Percentiles rank a stretch among this genome's conserved stretches.
phyloP scores from a whole-genome alignment of 2,797 vertebrate genomes.

The Nasua narica region DNA sequence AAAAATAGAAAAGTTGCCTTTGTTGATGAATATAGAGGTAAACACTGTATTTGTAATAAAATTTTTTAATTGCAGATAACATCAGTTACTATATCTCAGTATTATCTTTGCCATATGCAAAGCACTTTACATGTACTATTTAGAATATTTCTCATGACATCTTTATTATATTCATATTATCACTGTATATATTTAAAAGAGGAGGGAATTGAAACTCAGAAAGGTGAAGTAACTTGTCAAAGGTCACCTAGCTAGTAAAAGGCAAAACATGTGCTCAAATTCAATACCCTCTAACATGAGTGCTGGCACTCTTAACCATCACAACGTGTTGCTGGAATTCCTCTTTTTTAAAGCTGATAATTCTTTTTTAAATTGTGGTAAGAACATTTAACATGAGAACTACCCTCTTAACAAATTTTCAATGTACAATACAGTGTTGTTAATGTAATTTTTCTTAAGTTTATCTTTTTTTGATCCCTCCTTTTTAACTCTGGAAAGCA shows the following conservation, averaged over 20 bases:
- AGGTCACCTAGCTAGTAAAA: background rate
- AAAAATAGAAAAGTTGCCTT: background rate
- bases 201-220: background rate
- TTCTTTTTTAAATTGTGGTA: background rate
- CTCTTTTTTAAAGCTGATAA: background rate
- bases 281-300: background rate
- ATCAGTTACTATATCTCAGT: background rate
- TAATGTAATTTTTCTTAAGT: background rate
- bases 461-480: background rate
- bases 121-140: background rate
- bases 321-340: background rate
- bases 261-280: background rate
- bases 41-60: background rate
- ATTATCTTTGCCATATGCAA: background rate
- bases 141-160: background rate
- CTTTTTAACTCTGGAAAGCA: conserved; percentile 1
- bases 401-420: background rate
- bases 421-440: background rate
- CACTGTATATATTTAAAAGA: background rate
- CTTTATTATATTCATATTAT: background rate
- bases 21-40: background rate
- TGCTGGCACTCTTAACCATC: background rate
- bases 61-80: background rate
- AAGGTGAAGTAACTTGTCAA: background rate
- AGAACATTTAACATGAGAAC: background rate